A percentile compares a stretch with the other conserved stretches of the same genome.
Evolutionary conservation across 2,888 invertebrate genomes (phyloP).

Genomic region (Aleiodes alternator): DNA sequence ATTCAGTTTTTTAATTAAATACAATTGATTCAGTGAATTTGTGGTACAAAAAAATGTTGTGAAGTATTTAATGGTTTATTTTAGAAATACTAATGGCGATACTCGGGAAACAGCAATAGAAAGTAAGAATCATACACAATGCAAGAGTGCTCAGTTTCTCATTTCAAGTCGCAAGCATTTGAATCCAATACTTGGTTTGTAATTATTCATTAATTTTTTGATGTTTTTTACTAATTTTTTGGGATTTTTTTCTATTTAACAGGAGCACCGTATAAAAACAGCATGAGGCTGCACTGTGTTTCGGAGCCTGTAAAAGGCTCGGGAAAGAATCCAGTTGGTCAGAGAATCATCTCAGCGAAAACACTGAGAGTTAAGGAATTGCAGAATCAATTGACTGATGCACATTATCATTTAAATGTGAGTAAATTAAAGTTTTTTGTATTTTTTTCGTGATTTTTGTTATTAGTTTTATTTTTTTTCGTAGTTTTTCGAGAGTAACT

Average conservation of each 20-base stretch:
- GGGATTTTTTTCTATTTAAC: conserved; percentile 47
- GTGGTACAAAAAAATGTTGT: conserved; percentile 26
- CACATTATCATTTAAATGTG: conserved; percentile 86
- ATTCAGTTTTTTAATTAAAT: not conserved
- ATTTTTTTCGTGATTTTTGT: conserved; percentile 46
- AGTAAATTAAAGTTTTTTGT: conserved; percentile 58
- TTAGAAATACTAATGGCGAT: conserved; percentile 27
- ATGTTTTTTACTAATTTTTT: not conserved
- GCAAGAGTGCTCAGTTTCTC: conserved; percentile 59
- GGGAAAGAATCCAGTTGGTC: conserved; percentile 68
- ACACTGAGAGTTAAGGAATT: conserved; percentile 84
- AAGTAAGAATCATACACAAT: conserved; percentile 59
- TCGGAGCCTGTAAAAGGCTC: conserved; percentile 57
- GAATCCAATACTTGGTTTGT: conserved; percentile 67
- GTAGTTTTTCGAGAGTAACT: conserved; percentile 22
- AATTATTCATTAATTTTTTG: conserved; percentile 42
- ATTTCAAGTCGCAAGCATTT: conserved; percentile 64
- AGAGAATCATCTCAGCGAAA: conserved; percentile 87
- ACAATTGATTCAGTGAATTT: not conserved
- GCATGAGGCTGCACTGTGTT: conserved; percentile 74
- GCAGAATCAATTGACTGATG: conserved; percentile 88
- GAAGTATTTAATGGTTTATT: conserved; percentile 4
- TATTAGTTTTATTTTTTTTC: too few relatives aligned
- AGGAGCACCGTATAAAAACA: conserved; percentile 73
- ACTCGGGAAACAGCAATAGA: conserved; percentile 52